Evolutionary conservation across 2,797 vertebrate species (phyloP), one percentile per base, ranked within the genome.

Genomic region (Martes flavigula): DNA sequence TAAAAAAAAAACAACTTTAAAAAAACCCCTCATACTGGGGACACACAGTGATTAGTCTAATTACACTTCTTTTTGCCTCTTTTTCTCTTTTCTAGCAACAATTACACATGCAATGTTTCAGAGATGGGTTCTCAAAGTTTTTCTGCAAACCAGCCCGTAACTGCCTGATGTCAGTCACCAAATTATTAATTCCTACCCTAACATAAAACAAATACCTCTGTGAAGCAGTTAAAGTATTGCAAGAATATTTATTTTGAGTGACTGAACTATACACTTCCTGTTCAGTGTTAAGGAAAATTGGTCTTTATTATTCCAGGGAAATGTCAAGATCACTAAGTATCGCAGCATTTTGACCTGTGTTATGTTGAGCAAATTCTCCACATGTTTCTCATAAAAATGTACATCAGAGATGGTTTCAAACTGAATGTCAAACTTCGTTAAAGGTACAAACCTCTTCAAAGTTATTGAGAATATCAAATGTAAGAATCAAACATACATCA

Each of bases 331-430:
- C 97, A n/a, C 96, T 87, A 96, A 98, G 97, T 91, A 91, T 96
- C 93, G 91, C 86, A 97, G 96, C 95, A 84, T 86, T 86, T 91
- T 96, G 98, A 98, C 98, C 98, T 97, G 86, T 43, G 95, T 94
- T 97, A 91, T 91, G 85, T 4, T 96, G 98, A 98, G 97, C 98
- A 98, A 97, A 90, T 93, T 94, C 94, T 93, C 97, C 98, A 98
- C 97, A 91, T 96, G 98, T 96, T 98, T 98, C 98, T 98, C 97
- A 98, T 98, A 98, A 98, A 98, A 98, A 97, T 56, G 96, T 64
- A 89, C 90, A 87, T 94, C 96, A 97, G 97, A 85, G 85, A 82
- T 94, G 98, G 87, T 98, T 98, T 98, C 98, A 97, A 93, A 97
- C 98, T 17, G 84, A 94, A 98, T 20, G 98, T 98, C 98, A 98